These are phyloP conservation scores for Vimba vimba DNA, from an alignment of 2,113 vertebrate species.

Conservation along the genomic window DNA sequence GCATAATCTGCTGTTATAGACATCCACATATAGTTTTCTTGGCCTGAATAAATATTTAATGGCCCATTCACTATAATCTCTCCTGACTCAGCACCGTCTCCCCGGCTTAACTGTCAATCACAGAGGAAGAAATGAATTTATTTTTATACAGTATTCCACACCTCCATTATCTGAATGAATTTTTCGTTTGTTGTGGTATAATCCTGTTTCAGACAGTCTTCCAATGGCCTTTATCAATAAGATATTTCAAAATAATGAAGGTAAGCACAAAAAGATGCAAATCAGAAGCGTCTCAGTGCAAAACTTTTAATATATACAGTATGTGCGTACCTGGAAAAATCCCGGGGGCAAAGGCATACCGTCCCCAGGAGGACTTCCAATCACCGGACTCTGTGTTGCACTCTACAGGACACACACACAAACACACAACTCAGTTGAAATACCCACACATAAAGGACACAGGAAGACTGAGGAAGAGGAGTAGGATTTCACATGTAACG, in stretches of 20 bases:
- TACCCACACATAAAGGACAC: neutral
- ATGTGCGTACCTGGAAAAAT: conserved; percentile 89
- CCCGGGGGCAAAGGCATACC: conserved; percentile 97
- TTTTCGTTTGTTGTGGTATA: neutral
- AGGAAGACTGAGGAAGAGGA: neutral
- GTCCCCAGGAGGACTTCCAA: conserved; percentile 95
- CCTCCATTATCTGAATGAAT: neutral
- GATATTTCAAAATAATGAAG: neutral
- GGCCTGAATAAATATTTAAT: conserved; percentile 22
- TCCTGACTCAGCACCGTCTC: conserved; percentile 4
- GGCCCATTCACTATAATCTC: conserved; percentile 1
- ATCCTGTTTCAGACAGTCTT: neutral
- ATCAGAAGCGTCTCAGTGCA: neutral
- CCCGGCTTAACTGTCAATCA: neutral
- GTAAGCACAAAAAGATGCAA: neutral
- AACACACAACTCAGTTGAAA: conserved; percentile 30
- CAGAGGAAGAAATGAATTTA: neutral
- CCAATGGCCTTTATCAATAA: neutral
- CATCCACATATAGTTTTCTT: conserved; percentile 5
- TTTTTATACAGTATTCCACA: neutral
- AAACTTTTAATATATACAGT: neutral
- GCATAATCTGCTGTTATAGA: neutral
- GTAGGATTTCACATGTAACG: neutral
- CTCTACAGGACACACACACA: conserved; percentile 80
- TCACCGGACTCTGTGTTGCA: conserved; percentile 93